Percentiles rank a stretch among this genome's conserved stretches.
These are phyloP conservation scores for Macrophya annulata DNA, from an alignment of 2,888 invertebrate genomes.

Conservation along the genomic window DNA sequence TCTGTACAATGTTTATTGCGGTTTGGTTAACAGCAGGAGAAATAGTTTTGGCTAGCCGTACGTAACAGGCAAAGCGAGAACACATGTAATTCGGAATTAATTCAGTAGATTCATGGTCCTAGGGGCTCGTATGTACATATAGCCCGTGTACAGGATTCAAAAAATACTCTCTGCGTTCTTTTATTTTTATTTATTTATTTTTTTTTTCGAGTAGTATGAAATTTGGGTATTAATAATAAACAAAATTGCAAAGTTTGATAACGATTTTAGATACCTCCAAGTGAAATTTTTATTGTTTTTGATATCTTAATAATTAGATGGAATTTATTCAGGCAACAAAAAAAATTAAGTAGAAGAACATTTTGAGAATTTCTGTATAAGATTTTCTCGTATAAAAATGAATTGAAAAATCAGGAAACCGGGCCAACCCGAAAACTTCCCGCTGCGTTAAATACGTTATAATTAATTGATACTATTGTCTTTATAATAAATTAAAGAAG, in stretches of 20 bases:
- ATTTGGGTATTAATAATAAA: background rate
- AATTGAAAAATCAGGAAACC: background rate
- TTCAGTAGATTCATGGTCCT: background rate
- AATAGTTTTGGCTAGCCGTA: background rate
- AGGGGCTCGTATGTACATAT: background rate
- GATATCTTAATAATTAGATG: too few species aligned
- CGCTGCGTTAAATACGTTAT: too few species aligned
- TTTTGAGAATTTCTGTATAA: background rate
- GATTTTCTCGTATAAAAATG: background rate
- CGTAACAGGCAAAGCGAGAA: background rate
- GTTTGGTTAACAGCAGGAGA: conserved; percentile 24
- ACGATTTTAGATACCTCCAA: background rate
- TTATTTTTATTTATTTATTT: too few species aligned
- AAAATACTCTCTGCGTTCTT: too few species aligned
- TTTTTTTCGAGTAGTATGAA: background rate
- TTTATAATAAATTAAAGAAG: too few species aligned
- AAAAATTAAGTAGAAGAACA: background rate
- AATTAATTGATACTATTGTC: too few species aligned
- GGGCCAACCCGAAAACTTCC: too few species aligned
- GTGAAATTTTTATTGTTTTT: background rate
- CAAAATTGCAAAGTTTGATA: background rate
- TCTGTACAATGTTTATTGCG: conserved; percentile 3
- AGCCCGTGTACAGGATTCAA: too few species aligned
- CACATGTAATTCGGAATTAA: background rate
- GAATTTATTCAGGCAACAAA: too few species aligned